Evolutionary conservation across 2,797 vertebrate genomes (phyloP).

Genomic region (Scolopax bukidnonensis): DNA sequence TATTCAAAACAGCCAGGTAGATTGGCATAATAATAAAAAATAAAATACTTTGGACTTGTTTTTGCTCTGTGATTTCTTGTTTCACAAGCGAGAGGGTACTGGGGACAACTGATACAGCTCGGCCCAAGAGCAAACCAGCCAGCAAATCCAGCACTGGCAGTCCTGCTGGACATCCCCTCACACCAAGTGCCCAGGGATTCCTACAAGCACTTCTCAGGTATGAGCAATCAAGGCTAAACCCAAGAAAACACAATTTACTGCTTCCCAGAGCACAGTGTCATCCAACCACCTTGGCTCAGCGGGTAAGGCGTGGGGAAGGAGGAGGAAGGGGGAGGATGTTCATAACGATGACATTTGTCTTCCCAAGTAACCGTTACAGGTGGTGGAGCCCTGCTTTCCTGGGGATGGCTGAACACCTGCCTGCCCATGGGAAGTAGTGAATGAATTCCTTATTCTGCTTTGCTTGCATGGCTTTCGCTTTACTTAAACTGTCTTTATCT

Average conservation of each 20-base stretch:
- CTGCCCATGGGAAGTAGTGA: fast-evolving
- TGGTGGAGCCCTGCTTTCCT: not conserved
- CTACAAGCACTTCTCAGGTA: not conserved
- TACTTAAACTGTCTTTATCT: not conserved
- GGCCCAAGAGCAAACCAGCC: fast-evolving
- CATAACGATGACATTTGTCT: fast-evolving
- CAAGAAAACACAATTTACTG: not conserved
- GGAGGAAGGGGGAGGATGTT: fast-evolving
- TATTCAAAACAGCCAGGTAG: not conserved
- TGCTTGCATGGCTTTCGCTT: not conserved
- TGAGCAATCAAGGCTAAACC: not conserved
- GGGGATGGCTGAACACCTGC: not conserved
- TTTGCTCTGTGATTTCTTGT: not conserved
- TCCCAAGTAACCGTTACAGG: fast-evolving
- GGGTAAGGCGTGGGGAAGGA: fast-evolving
- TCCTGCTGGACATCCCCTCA: not conserved
- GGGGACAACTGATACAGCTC: fast-evolving
- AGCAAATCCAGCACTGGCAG: not conserved
- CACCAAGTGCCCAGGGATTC: not conserved
- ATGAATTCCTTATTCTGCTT: not conserved
- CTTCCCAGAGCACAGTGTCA: not conserved
- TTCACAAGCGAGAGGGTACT: fast-evolving
- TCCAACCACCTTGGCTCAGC: not conserved
- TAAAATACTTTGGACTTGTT: not conserved
- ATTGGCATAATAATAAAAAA: not conserved